Evolutionary conservation across 2,113 vertebrate species (phyloP).

Genomic region (Phyllostomus hastatus): DNA sequence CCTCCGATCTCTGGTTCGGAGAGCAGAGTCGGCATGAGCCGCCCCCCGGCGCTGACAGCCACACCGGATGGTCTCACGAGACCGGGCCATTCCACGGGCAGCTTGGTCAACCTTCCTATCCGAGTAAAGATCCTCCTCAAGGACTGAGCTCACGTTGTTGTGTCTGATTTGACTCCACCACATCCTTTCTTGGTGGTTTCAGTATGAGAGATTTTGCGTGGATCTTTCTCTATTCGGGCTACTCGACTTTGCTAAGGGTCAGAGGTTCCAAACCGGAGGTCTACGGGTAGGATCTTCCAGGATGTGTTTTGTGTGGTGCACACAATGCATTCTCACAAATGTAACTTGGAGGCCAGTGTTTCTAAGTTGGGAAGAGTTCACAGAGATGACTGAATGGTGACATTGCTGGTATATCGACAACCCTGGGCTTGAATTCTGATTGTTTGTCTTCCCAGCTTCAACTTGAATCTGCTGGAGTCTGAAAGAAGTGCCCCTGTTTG

Average conservation of each 20-base stretch:
- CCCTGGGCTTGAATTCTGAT: not conserved
- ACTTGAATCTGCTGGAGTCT: not conserved
- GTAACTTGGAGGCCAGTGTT: not conserved
- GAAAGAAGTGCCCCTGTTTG: not conserved
- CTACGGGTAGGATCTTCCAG: not conserved
- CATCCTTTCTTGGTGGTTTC: not conserved
- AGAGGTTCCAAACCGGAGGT: not conserved
- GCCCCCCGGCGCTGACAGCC: not conserved
- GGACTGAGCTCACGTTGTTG: not conserved
- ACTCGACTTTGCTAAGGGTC: not conserved
- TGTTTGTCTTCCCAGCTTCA: fast-evolving
- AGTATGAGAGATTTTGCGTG: not conserved
- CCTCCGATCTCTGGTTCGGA: not conserved
- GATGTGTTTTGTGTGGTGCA: not conserved
- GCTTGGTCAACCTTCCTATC: not conserved
- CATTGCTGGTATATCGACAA: not conserved
- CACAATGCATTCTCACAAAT: not conserved
- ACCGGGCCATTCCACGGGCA: not conserved
- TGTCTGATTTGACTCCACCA: not conserved
- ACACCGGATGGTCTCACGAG: fast-evolving
- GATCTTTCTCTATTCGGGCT: not conserved
- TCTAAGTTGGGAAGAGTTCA: not conserved
- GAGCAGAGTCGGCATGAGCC: not conserved
- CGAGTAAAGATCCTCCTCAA: not conserved
- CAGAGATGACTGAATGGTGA: not conserved